Conservation (phyloP, 2,888 invertebrate genomes). For the Escarpia spicata region DNA sequence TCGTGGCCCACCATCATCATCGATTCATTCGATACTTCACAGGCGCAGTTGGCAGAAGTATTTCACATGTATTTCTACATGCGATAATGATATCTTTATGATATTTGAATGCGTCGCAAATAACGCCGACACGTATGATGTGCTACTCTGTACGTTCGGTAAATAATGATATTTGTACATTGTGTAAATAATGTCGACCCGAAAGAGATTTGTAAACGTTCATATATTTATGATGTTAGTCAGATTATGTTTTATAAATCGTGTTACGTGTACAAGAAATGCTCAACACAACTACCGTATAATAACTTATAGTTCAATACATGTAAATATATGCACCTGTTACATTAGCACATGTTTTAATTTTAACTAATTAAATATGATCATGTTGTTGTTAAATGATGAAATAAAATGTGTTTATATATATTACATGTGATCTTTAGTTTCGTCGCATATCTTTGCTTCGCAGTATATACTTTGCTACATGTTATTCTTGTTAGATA, state of each 20-base stretch:
- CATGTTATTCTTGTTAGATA: neutral
- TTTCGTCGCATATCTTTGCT: neutral
- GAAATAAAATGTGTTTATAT: neutral
- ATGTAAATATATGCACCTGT: neutral
- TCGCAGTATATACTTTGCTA: neutral
- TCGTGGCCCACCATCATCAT: no score
- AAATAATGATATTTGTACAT: no score
- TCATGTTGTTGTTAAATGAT: neutral
- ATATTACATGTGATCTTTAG: neutral
- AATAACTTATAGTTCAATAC: neutral
- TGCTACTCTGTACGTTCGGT: neutral
- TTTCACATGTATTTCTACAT: neutral
- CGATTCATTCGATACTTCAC: no score
- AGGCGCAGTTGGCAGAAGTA: no score
- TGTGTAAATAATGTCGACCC: no score
- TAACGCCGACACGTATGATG: neutral
- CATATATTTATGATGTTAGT: neutral
- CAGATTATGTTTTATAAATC: neutral
- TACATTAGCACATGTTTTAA: neutral
- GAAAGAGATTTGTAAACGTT: neutral
- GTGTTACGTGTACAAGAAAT: no score
- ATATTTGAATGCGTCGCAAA: neutral
- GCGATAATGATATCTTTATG: neutral
- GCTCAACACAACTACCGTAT: neutral
- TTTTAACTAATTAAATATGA: neutral